These are phyloP conservation scores for Machimus atricapillus DNA, from an alignment of 2,888 invertebrate species.

Conservation along the genomic window DNA sequence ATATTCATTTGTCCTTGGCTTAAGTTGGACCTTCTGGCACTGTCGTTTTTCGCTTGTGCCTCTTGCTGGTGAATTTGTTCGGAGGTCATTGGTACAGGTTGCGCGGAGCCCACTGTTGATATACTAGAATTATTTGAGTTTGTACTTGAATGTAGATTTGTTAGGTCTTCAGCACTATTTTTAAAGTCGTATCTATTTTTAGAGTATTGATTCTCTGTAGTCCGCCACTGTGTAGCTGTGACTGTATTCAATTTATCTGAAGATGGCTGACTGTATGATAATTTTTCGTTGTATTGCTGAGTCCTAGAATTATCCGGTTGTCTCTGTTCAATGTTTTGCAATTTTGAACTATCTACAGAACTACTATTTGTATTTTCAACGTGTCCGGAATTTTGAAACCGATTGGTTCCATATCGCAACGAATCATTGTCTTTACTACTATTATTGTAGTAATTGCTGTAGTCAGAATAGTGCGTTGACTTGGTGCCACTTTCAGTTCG, in stretches of 20 bases:
- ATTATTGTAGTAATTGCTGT: neutral
- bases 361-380: neutral
- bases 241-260: neutral
- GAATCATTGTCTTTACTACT: neutral
- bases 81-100: neutral
- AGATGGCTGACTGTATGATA: neutral
- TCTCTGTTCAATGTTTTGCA: neutral
- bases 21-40: neutral
- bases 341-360: neutral
- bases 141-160: constrained; percentile 5
- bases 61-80: constrained; percentile 21
- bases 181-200: neutral
- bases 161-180: neutral
- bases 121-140: neutral
- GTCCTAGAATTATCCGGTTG: neutral
- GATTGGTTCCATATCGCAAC: neutral
- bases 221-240: neutral
- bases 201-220: neutral
- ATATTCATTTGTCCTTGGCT: neutral
- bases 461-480: neutral
- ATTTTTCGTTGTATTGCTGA: neutral
- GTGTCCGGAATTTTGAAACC: neutral
- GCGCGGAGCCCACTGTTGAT: neutral
- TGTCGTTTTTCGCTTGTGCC: neutral
- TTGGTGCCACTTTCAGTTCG: neutral